These are phyloP conservation scores for Loris lydekkerianus DNA, from an alignment of 2,797 vertebrate species.

Conservation along the genomic window DNA sequence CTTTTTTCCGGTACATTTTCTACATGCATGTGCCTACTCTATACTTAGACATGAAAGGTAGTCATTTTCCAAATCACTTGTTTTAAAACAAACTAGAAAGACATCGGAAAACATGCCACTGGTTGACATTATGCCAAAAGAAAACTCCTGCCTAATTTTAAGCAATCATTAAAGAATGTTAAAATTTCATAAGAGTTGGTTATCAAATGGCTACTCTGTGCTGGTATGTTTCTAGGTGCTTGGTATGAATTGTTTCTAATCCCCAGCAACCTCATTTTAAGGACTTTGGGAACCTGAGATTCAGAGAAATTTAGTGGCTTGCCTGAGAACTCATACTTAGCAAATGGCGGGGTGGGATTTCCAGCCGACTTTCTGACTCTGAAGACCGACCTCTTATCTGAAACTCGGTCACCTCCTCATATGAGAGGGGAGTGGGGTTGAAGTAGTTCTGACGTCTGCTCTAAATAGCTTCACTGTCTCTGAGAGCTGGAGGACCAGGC, in stretches of 20 bases:
- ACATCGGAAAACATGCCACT: conserved; percentile 61
- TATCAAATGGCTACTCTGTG: not conserved
- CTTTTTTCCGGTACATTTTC: conserved; percentile 17
- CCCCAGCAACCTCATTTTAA: not conserved
- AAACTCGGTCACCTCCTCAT: not conserved
- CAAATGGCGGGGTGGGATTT: conserved; percentile 12
- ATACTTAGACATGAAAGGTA: conserved; percentile 66
- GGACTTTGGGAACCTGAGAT: conserved; percentile 2
- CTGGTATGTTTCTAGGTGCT: not conserved
- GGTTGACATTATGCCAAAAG: conserved; percentile 48
- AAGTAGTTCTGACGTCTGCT: conserved; percentile 20
- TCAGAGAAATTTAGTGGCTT: conserved; percentile 12
- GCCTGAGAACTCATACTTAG: not conserved
- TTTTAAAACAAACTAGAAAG: conserved; percentile 71
- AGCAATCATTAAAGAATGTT: not conserved
- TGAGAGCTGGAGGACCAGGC: conserved; percentile 67
- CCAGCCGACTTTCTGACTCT: not conserved
- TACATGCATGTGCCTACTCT: not conserved
- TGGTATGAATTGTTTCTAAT: not conserved
- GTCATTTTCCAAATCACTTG: conserved; percentile 78
- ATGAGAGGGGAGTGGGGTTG: not conserved
- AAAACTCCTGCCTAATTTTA: conserved; percentile 48
- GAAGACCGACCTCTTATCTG: conserved; percentile 23
- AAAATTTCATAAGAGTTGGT: conserved; percentile 34
- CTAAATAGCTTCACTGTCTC: conserved; percentile 72